Evolutionary conservation across 2,888 invertebrate species (phyloP).

Genomic region (Litoditis marina): DNA sequence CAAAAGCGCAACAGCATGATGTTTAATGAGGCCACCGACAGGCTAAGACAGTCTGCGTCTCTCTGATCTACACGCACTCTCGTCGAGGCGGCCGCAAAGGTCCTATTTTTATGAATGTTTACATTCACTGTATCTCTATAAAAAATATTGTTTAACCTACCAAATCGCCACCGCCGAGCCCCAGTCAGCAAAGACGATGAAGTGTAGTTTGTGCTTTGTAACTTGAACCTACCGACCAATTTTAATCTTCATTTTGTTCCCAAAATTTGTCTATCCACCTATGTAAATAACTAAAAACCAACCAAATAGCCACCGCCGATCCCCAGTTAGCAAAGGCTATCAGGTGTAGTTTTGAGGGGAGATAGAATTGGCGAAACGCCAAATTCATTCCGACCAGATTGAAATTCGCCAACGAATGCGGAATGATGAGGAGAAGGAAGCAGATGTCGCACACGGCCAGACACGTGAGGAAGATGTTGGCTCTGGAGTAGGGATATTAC

Average conservation of each 20-base stretch:
- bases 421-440: conserved; percentile 54
- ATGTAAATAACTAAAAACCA: conserved; percentile 2
- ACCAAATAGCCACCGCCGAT: conserved; percentile 57
- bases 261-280: not conserved
- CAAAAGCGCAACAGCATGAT: too few relatives aligned
- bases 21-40: too few relatives aligned
- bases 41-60: too few relatives aligned
- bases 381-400: conserved; percentile 44
- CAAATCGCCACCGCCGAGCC: conserved; percentile 2
- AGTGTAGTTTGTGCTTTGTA: not conserved
- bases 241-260: not conserved
- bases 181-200: not conserved
- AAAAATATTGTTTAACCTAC: not conserved
- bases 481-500: conserved; percentile 28
- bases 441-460: conserved; percentile 57
- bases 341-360: conserved; percentile 50
- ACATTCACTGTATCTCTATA: not conserved
- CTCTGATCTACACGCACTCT: too few relatives aligned
- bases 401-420: conserved; percentile 57
- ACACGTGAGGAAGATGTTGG: conserved; percentile 55
- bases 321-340: conserved; percentile 56
- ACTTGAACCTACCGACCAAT: not conserved
- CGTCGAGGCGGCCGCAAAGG: too few relatives aligned
- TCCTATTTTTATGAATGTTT: not conserved
- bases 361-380: conserved; percentile 50